Percentiles rank a stretch among this genome's conserved stretches.
Conservation (phyloP, 1,140 invertebrate genomes). For the Acromyrmex charruanus region DNA sequence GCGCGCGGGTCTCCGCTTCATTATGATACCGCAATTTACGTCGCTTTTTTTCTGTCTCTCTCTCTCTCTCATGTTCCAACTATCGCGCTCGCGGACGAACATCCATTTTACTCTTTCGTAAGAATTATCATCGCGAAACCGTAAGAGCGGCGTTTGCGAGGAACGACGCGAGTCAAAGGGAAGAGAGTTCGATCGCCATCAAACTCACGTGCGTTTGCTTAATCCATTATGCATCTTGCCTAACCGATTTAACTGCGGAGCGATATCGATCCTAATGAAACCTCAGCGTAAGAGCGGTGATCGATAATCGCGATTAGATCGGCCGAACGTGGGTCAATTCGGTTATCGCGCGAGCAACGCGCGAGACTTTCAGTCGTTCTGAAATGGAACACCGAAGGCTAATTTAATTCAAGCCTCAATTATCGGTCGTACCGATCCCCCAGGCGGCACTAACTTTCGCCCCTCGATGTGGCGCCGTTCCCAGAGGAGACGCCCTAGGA, state of each 20-base stretch:
- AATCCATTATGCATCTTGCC: conserved; percentile 61
- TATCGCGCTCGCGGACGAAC: background rate
- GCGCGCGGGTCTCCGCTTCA: background rate
- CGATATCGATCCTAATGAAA: conserved; percentile 59
- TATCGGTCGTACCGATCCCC: conserved; percentile 75
- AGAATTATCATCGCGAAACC: conserved; percentile 28
- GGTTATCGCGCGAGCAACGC: conserved; percentile 63
- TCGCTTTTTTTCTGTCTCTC: background rate
- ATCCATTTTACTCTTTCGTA: conserved; percentile 19
- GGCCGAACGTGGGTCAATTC: conserved; percentile 52
- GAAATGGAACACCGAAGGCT: conserved; percentile 74
- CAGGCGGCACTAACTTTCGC: conserved; percentile 69
- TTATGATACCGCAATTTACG: conserved; percentile 43
- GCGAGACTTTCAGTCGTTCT: conserved; percentile 54
- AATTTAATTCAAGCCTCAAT: conserved; percentile 81
- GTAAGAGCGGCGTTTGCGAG: background rate
- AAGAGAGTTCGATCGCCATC: conserved; percentile 32
- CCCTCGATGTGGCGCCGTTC: conserved; percentile 36
- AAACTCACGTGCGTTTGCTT: conserved; percentile 46
- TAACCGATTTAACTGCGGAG: conserved; percentile 43
- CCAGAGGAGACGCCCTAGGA: conserved; percentile 21
- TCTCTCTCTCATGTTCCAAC: background rate
- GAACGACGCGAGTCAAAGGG: conserved; percentile 1
- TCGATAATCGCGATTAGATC: conserved; percentile 65
- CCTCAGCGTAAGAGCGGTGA: conserved; percentile 52